These are phyloP conservation scores for Drosophila stalkeri DNA, from an alignment of 2,888 invertebrate species.

Conservation along the genomic window DNA sequence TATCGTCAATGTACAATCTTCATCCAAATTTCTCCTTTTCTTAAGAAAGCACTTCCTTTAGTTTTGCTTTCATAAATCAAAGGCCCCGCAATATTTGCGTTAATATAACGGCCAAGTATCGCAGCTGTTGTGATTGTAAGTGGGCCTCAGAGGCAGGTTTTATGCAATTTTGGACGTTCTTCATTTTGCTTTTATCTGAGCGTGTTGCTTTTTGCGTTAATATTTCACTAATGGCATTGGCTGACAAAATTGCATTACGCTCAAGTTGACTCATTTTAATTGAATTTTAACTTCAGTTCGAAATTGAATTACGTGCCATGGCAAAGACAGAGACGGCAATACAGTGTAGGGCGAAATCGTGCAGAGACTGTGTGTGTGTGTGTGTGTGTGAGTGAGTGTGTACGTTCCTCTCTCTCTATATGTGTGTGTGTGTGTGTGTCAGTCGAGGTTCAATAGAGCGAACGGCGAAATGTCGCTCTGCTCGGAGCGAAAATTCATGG, in stretches of 20 bases:
- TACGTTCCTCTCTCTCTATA: not conserved
- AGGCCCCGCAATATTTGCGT: slow-evolving; percentile 40
- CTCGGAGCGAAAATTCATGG: slow-evolving; percentile 54
- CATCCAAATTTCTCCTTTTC: not conserved
- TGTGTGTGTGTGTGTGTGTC: slow-evolving; percentile 27
- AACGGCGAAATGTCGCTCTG: slow-evolving; percentile 50
- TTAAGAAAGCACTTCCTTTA: no score
- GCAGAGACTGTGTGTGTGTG: not conserved
- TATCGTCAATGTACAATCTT: not conserved
- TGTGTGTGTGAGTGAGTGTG: slow-evolving; percentile 13
- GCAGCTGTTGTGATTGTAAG: slow-evolving; percentile 7
- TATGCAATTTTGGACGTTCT: slow-evolving; percentile 8
- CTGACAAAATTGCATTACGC: slow-evolving; percentile 80
- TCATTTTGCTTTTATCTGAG: slow-evolving; percentile 32
- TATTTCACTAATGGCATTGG: slow-evolving; percentile 82
- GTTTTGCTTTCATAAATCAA: slow-evolving; percentile 36
- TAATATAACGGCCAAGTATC: slow-evolving; percentile 33
- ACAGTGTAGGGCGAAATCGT: slow-evolving; percentile 4
- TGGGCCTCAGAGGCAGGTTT: slow-evolving; percentile 22
- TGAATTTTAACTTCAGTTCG: slow-evolving; percentile 82
- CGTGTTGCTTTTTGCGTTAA: slow-evolving; percentile 70
- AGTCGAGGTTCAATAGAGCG: slow-evolving; percentile 30
- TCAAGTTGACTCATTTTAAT: slow-evolving; percentile 82
- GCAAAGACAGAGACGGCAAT: slow-evolving; percentile 50
- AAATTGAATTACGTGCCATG: slow-evolving; percentile 79